Conservation (phyloP, 2,113 vertebrate genomes). For the Petrocephalus microphthalmus region DNA sequence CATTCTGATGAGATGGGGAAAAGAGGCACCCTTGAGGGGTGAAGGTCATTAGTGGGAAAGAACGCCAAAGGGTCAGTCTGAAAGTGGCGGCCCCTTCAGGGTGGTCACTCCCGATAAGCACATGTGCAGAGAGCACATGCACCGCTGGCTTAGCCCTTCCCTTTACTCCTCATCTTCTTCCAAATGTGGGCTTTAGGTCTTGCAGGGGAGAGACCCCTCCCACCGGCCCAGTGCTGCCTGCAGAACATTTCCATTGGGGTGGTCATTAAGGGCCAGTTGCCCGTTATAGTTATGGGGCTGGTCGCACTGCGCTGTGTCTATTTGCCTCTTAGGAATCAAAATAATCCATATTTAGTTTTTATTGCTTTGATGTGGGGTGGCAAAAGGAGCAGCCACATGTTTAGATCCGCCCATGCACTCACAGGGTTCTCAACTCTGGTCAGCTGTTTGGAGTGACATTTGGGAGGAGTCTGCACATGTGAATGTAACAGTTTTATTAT, state of each 20-base stretch:
- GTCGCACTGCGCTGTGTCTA: background rate
- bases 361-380: background rate
- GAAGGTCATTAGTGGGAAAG: background rate
- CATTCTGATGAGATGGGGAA: background rate
- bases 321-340: background rate
- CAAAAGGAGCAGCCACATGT: background rate
- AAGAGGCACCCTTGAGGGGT: background rate
- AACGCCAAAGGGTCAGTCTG: background rate
- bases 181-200: background rate
- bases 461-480: no score
- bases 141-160: background rate
- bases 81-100: background rate
- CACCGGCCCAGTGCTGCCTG: background rate
- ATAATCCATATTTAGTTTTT: background rate
- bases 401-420: no score
- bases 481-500: no score
- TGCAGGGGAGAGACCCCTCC: background rate
- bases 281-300: background rate
- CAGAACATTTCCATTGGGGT: background rate
- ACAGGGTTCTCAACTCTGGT: no score
- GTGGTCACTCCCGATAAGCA: background rate
- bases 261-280: background rate
- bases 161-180: background rate
- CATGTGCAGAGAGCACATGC: background rate
- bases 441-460: no score